A percentile compares a stretch with the other conserved stretches of the same genome.
Evolutionary conservation across 2,888 invertebrate genomes (phyloP).

Genomic region (Phyto melanocephala): DNA sequence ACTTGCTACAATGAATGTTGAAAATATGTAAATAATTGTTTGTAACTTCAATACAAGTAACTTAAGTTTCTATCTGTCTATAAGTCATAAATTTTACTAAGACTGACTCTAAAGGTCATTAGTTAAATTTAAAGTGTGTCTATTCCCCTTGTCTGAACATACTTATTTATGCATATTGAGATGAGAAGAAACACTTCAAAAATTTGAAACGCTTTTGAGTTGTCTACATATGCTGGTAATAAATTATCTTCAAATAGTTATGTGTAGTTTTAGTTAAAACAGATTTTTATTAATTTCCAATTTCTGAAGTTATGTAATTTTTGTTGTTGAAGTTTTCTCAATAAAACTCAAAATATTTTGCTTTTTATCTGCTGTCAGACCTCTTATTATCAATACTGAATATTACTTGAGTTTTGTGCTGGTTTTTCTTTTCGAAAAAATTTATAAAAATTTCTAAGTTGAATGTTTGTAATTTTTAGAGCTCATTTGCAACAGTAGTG

Average conservation of each 20-base stretch:
- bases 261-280: too few relatives aligned
- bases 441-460: too few relatives aligned
- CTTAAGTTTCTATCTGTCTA: not conserved
- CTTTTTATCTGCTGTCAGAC: too few relatives aligned
- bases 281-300: too few relatives aligned
- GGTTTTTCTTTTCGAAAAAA: too few relatives aligned
- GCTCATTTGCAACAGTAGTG: too few relatives aligned
- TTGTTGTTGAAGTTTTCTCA: too few relatives aligned
- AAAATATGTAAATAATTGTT: not conserved
- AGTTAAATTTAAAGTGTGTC: not conserved
- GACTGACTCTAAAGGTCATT: not conserved
- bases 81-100: conserved; percentile 21
- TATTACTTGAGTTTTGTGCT: too few relatives aligned
- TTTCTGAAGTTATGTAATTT: too few relatives aligned
- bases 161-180: not conserved
- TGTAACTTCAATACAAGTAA: conserved; percentile 17
- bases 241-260: not conserved
- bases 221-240: not conserved
- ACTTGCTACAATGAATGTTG: not conserved
- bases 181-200: not conserved
- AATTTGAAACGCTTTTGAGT: not conserved
- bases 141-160: not conserved
- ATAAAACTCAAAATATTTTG: too few relatives aligned
- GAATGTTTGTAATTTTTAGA: too few relatives aligned
- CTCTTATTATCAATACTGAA: too few relatives aligned